Evolutionary conservation across 2,113 vertebrate species (phyloP).

Genomic region (Chamaea fasciata): DNA sequence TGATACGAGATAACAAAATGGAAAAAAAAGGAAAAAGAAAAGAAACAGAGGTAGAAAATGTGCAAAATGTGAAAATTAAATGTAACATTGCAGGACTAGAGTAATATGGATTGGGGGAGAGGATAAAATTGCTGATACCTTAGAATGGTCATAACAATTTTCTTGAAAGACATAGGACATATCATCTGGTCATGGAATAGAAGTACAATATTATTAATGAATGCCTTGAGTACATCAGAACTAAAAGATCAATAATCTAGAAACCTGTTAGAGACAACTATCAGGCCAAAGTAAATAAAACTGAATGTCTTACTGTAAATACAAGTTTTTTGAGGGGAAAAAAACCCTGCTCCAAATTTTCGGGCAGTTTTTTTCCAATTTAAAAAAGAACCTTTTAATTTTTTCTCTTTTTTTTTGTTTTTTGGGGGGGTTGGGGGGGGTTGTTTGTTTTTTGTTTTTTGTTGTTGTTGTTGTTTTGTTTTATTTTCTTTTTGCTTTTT

Average conservation of each 20-base stretch:
- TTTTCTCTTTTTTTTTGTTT: too few species aligned
- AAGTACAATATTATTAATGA: neutral
- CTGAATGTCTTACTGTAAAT: neutral
- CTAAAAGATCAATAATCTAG: neutral
- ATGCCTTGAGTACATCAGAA: neutral
- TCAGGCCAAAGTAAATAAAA: neutral
- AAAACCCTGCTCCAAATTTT: too few species aligned
- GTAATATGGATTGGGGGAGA: neutral
- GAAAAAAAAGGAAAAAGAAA: neutral
- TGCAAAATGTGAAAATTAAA: neutral
- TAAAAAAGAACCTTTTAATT: too few species aligned
- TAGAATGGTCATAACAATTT: neutral
- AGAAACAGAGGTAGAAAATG: neutral
- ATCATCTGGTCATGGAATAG: neutral
- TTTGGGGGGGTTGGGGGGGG: too few species aligned
- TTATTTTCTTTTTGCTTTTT: too few species aligned
- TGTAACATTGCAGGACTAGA: neutral
- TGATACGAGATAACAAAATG: neutral
- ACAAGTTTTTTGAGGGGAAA: neutral
- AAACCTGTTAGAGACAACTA: neutral
- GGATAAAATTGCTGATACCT: neutral
- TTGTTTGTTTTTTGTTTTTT: too few species aligned
- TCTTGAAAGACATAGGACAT: neutral
- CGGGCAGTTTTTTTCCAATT: too few species aligned
- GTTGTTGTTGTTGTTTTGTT: too few species aligned